Evolutionary conservation across 1,140 invertebrate species (phyloP).

Genomic region (Thaumatotibia leucotreta): DNA sequence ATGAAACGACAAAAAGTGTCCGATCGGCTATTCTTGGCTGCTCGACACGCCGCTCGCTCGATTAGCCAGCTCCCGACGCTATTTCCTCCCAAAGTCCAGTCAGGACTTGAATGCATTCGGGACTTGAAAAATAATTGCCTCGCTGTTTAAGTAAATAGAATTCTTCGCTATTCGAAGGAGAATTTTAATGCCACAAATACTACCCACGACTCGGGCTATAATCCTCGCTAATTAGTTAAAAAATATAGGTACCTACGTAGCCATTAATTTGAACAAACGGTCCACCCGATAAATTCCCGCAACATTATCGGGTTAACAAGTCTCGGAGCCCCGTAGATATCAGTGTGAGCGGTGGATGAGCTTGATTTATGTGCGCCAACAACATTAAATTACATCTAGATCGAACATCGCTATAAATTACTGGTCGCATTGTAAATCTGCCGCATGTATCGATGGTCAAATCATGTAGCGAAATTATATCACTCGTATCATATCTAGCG

Average conservation of each 20-base stretch:
- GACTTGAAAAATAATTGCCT: constrained; percentile 35
- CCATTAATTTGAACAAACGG: constrained; percentile 24
- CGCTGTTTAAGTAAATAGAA: constrained; percentile 27
- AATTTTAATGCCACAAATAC: constrained; percentile 10
- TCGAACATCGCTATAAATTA: constrained; percentile 72
- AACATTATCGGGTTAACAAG: constrained; percentile 43
- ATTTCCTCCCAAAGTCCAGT: constrained; percentile 24
- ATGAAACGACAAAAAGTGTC: constrained; percentile 47
- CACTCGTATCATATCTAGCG: constrained; percentile 45
- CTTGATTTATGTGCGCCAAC: constrained; percentile 67
- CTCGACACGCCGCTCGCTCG: constrained; percentile 28
- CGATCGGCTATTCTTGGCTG: constrained; percentile 41
- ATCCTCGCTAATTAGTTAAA: constrained; percentile 21
- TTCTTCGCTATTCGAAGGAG: constrained; percentile 15
- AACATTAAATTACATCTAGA: constrained; percentile 75
- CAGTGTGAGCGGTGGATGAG: constrained; percentile 56
- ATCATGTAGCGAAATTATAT: constrained; percentile 58
- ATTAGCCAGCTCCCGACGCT: constrained; percentile 32
- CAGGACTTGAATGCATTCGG: constrained; percentile 26
- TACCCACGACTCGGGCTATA: constrained; percentile 1
- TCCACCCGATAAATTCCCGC: constrained; percentile 27
- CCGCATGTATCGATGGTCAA: constrained; percentile 64
- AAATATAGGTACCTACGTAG: background rate
- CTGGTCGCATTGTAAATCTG: constrained; percentile 70
- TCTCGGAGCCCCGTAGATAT: constrained; percentile 44